phyloP scores from a whole-genome alignment of 2,113 vertebrate species.

The Tenrec ecaudatus region DNA sequence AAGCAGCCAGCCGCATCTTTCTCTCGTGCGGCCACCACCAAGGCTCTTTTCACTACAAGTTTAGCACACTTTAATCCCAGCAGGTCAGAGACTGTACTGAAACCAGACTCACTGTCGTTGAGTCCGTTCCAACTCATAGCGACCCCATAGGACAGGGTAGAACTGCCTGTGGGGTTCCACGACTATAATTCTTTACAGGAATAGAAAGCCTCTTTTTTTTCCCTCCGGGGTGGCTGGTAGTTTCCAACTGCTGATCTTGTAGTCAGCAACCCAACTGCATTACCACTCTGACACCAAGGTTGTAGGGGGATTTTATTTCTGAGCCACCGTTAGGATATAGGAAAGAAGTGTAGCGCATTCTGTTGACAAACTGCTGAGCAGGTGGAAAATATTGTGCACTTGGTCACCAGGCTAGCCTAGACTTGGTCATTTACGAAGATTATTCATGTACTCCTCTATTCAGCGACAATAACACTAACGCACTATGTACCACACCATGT shows the following conservation, averaged over 20 bases:
- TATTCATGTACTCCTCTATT: conserved; percentile 19
- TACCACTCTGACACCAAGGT: too few relatives aligned
- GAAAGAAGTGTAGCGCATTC: conserved; percentile 6
- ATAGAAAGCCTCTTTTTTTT: too few relatives aligned
- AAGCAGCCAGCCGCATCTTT: too few relatives aligned
- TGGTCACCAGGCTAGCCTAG: background rate
- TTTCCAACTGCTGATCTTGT: too few relatives aligned
- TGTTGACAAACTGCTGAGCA: conserved; percentile 17
- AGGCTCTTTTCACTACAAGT: background rate
- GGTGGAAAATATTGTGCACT: conserved; percentile 1
- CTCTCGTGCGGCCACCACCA: too few relatives aligned
- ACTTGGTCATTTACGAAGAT: conserved; percentile 37
- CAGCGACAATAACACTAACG: conserved; percentile 16
- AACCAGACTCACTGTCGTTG: too few relatives aligned
- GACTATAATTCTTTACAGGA: too few relatives aligned
- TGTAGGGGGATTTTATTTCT: background rate
- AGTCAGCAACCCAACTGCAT: too few relatives aligned
- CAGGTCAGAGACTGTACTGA: too few relatives aligned
- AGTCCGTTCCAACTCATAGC: too few relatives aligned
- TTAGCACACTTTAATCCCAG: conserved; percentile 14
- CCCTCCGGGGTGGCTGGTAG: too few relatives aligned
- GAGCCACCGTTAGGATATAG: background rate
- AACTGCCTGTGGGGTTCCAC: background rate
- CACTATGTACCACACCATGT: background rate
- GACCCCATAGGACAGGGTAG: too few relatives aligned